Evolutionary conservation across 2,888 invertebrate species (phyloP), one percentile per base, ranked within the genome.

Genomic region (Lutraria lutraria): DNA sequence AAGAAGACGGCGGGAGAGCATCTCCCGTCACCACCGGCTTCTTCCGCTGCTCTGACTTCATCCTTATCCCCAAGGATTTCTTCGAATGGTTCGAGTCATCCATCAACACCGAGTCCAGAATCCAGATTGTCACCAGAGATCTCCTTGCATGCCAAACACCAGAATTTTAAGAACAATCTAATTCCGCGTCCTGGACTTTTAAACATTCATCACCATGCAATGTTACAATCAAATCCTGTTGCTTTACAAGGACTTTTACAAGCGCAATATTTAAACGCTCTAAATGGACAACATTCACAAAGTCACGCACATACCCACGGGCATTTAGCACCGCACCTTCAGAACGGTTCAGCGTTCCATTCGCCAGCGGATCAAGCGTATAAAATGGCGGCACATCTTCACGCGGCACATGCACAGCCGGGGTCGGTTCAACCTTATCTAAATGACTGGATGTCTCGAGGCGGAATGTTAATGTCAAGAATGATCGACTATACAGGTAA

Each of bases 391-490:
- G 15, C 95, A 94, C 72, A 92, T 92, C 1, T 92, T 88, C 95
- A 95, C 68, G 93, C 93, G 0, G 93, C 92, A 81, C 95, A 93
- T 52, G 90, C 91, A 3, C 92, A 92, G 79, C 81, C 92, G 29
- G 92, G 92, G 29, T 82, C 88, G 89, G 93, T 93, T 88, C 95
- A 93, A 82, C 93, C 94, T 3, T 93, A 94, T 81, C 83, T 93
- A 31, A 97, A 98, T 92, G 99, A 99, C 96, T 99, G 99, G 98
- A 97, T 99, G 92, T 98, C 99, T 10, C 97, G 99, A 80, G 98
- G 98, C 6, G 99, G 99, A 43, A 98, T 99, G 98, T 98, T 99
- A 93, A 99, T 99, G 96, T 98, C 98, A 76, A 97, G 99, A 96
- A 94, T 96, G 94, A 94, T 96, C 87, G 96, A 96, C 85, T 96